Evolutionary conservation across 2,113 vertebrate species (phyloP), one percentile per base, ranked within the genome.

Genomic region (Alces alces): DNA sequence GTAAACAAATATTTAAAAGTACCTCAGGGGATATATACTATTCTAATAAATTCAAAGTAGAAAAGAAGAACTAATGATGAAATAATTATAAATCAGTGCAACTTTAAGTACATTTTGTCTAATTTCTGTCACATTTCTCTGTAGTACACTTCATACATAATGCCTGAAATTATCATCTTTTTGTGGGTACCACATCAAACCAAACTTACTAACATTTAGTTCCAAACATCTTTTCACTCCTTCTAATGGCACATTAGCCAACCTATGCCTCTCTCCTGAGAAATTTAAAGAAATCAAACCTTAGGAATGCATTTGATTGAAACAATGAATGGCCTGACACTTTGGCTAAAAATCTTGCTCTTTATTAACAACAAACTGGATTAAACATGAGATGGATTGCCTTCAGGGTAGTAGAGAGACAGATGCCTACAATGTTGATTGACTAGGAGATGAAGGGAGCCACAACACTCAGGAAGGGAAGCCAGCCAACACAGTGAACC

Each of bases 1-100:
- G 84, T 54, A 92, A 95, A 66, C 27, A 95, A 85, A 91, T 78
- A 95, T 60, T 87, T 90, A 47, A 39, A 92, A 57, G 28, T 86
- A 10, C 3, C 3, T 79, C 23, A 5, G 36, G 88, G 27, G 23
- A 54, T 58, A 45, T 45, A 45, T 45, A 57, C 21, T 86, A 64
- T 85, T 84, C n/a, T 76, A 90, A 58, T 89, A 76, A 54, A 86
- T 89, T 83, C 16, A 89, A 93, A 88, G 43, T 25, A 86, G 9
- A 85, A 83, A 88, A 45, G 17, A 52, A 54, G 23, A 5, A 47
- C 4, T 91, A 85, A 88, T 25, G 88, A 83, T 76, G 8, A 78
- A 89, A 79, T 90, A 60, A 95, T 86, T 93, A 57, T 36, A 96
- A 94, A 55, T 43, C 33, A 60, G 33, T 80, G 9, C 1, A 80